phyloP scores from a whole-genome alignment of 2,797 vertebrate genomes.

The Pseudomugil gertrudae region DNA sequence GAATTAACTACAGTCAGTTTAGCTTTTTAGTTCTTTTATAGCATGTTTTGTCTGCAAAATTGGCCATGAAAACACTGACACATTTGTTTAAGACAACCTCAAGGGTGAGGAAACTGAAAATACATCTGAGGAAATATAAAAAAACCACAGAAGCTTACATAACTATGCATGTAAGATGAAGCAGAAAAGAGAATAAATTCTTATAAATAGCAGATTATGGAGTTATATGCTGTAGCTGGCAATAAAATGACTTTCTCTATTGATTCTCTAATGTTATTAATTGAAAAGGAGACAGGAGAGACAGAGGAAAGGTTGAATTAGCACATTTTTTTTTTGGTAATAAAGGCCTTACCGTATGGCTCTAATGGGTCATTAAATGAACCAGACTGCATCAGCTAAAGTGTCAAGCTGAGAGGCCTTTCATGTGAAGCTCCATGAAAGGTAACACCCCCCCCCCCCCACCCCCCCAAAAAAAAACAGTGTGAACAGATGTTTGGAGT shows the following conservation, averaged over 20 bases:
- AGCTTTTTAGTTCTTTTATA: constrained; percentile 31
- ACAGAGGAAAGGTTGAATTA: constrained; percentile 10
- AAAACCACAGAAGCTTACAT: constrained; percentile 15
- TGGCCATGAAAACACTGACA: constrained; percentile 24
- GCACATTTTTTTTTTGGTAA: constrained; percentile 1
- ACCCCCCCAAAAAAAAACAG: too few relatives aligned
- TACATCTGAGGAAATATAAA: constrained; percentile 17
- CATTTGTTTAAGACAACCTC: constrained; percentile 1
- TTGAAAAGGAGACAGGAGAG: constrained; percentile 30
- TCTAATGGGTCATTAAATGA: constrained; percentile 20
- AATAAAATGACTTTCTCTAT: constrained; percentile 6
- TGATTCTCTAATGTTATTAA: constrained; percentile 1
- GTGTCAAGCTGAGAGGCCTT: constrained; percentile 25
- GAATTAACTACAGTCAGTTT: constrained; percentile 5
- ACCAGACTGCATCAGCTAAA: constrained; percentile 13
- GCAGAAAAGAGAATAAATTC: neutral
- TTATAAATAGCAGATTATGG: neutral
- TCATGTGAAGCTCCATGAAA: constrained; percentile 46
- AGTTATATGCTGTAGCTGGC: neutral
- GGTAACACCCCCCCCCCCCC: too few relatives aligned
- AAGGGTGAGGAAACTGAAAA: neutral
- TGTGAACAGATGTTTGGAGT: constrained; percentile 39
- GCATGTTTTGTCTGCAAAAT: constrained; percentile 22
- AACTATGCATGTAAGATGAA: neutral
- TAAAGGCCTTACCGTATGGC: constrained; percentile 8